A percentile compares a stretch with the other conserved stretches of the same genome.
Evolutionary conservation across 2,797 vertebrate species (phyloP).

Genomic region (Chanos chanos): DNA sequence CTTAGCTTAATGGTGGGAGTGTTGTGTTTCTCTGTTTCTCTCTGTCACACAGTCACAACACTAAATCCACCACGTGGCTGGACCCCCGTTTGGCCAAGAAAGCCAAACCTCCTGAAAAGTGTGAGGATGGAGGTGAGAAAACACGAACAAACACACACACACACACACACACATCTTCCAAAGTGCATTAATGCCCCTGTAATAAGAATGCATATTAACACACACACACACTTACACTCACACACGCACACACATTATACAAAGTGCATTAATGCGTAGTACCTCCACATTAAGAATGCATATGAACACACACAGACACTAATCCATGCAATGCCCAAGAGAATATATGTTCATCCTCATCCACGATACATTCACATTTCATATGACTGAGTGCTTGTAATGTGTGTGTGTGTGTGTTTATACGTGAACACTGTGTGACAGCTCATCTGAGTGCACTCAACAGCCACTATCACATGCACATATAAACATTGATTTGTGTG

Average conservation of each 20-base stretch:
- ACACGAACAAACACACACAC: conserved; percentile 1
- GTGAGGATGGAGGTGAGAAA: conserved; percentile 92
- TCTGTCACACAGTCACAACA: conserved; percentile 85
- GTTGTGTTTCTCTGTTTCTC: neutral
- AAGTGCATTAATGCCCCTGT: no score
- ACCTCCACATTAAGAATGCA: no score
- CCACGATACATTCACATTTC: no score
- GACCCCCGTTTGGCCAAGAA: conserved; percentile 96
- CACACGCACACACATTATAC: conserved; percentile 16
- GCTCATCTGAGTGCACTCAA: conserved; percentile 32
- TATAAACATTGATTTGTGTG: conserved; percentile 23
- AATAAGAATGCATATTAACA: no score
- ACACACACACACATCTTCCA: conserved; percentile 18
- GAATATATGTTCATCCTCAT: neutral
- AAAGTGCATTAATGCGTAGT: no score
- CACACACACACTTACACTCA: conserved; percentile 7
- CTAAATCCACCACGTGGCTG: conserved; percentile 97
- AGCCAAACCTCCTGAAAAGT: conserved; percentile 96
- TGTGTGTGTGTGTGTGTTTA: neutral
- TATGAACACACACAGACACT: conserved; percentile 18
- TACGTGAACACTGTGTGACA: neutral
- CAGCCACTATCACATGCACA: conserved; percentile 5
- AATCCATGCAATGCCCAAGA: neutral
- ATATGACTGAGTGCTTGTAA: neutral
- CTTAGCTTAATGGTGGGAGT: neutral